A percentile compares a stretch with the other conserved stretches of the same genome.
phyloP scores from a whole-genome alignment of 2,888 invertebrate species.

The Mactromeris polynyma region DNA sequence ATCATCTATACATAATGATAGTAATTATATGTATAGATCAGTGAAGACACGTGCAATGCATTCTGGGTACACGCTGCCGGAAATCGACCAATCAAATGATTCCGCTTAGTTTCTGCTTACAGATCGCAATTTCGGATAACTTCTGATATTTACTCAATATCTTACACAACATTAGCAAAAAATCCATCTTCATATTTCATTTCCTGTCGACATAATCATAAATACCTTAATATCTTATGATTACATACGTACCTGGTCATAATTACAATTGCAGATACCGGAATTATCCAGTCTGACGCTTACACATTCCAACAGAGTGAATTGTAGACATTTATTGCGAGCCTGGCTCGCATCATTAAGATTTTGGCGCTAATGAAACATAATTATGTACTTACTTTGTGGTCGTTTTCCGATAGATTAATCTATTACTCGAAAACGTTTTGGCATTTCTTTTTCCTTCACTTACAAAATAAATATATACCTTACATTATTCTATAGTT shows the following conservation, averaged over 20 bases:
- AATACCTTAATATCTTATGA: not conserved
- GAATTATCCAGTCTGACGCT: conserved; percentile 65
- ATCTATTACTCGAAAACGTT: not conserved
- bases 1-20: no score
- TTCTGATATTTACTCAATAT: not conserved
- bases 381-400: not conserved
- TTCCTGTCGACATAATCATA: not conserved
- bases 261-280: conserved; percentile 37
- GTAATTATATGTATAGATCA: not conserved
- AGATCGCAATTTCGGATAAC: not conserved
- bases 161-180: conserved; percentile 90
- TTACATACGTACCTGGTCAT: not conserved
- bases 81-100: conserved; percentile 1
- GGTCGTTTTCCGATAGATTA: not conserved
- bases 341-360: not conserved
- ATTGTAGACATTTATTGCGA: not conserved
- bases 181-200: not conserved
- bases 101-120: not conserved
- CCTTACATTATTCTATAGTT: not conserved
- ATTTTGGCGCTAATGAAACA: not conserved
- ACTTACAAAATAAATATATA: not conserved
- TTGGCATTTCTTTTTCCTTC: not conserved
- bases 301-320: conserved; percentile 95
- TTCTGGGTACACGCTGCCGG: not conserved
- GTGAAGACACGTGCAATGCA: not conserved